Evolutionary conservation across 1,140 invertebrate species (phyloP).

Genomic region (Drosophila sp.): DNA sequence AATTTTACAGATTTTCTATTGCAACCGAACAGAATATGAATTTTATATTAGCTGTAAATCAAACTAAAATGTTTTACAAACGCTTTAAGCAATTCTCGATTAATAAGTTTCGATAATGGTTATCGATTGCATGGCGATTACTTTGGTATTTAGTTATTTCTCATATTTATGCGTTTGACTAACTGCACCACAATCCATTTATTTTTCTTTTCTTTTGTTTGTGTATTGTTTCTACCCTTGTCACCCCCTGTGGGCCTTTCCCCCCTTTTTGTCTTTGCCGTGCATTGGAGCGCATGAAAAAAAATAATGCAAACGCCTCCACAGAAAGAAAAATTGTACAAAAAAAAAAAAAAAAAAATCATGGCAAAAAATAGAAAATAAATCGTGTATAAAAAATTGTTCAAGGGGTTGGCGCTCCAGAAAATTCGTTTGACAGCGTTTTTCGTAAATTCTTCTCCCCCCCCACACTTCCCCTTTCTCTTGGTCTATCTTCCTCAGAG

Average conservation of each 20-base stretch:
- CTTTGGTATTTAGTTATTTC: no score
- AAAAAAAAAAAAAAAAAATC: slow-evolving; percentile 33
- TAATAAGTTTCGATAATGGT: no score
- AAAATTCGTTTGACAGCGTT: slow-evolving; percentile 67
- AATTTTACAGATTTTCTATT: no score
- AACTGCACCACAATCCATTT: no score
- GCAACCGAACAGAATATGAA: no score
- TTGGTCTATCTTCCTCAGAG: background rate
- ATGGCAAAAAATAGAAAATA: slow-evolving; percentile 61
- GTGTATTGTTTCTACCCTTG: background rate
- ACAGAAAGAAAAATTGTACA: slow-evolving; percentile 57
- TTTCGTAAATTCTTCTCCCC: slow-evolving; percentile 37
- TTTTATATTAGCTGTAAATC: no score
- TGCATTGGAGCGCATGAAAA: slow-evolving; percentile 59
- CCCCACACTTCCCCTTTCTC: background rate
- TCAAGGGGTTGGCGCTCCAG: slow-evolving; percentile 63
- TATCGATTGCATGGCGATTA: no score
- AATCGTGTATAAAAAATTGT: slow-evolving; percentile 77
- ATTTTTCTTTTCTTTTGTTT: background rate
- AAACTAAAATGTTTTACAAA: no score
- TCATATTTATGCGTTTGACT: no score
- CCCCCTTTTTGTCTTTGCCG: background rate
- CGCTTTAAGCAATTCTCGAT: no score
- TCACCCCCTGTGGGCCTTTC: no score
- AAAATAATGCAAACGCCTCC: slow-evolving; percentile 25